phyloP scores from a whole-genome alignment of 1,140 invertebrate genomes.

The Vanessa tameamea region DNA sequence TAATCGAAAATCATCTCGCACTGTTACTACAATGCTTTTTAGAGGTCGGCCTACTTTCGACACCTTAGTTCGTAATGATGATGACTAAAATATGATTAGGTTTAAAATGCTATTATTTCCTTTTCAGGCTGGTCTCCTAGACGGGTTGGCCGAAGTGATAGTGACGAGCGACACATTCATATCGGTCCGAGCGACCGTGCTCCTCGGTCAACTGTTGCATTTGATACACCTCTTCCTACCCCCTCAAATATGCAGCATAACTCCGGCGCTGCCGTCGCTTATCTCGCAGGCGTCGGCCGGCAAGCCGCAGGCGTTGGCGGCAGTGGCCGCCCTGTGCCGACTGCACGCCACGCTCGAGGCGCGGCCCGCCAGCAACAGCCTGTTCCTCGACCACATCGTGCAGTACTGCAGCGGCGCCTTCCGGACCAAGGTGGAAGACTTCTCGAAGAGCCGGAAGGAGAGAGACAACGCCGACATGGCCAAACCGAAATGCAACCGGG shows the following conservation, averaged over 20 bases:
- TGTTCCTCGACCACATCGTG: conserved; percentile 92
- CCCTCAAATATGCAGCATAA: conserved; percentile 90
- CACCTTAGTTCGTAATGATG: conserved; percentile 3
- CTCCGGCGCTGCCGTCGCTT: conserved; percentile 90
- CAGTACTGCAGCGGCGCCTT: conserved; percentile 76
- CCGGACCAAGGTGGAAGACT: conserved; percentile 52
- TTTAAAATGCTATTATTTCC: conserved; percentile 1
- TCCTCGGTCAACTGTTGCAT: conserved; percentile 92
- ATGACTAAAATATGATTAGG: not conserved
- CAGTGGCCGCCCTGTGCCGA: conserved; percentile 88
- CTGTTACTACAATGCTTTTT: conserved; percentile 93
- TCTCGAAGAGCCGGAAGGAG: conserved; percentile 67
- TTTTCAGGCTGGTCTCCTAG: conserved; percentile 87
- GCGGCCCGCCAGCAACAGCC: conserved; percentile 88
- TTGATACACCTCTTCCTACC: conserved; percentile 92
- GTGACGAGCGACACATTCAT: conserved; percentile 93
- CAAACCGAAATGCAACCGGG: conserved; percentile 47
- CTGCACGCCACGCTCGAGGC: conserved; percentile 90
- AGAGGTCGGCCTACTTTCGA: conserved; percentile 74
- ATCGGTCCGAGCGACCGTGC: conserved; percentile 93
- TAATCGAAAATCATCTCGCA: conserved; percentile 95
- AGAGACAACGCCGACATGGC: conserved; percentile 68
- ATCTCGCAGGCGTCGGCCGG: conserved; percentile 89
- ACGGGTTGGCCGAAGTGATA: conserved; percentile 95
- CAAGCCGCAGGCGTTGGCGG: conserved; percentile 89